Evolutionary conservation across 1,140 invertebrate species (phyloP).

Genomic region (Chrysomallon squamiferum): DNA sequence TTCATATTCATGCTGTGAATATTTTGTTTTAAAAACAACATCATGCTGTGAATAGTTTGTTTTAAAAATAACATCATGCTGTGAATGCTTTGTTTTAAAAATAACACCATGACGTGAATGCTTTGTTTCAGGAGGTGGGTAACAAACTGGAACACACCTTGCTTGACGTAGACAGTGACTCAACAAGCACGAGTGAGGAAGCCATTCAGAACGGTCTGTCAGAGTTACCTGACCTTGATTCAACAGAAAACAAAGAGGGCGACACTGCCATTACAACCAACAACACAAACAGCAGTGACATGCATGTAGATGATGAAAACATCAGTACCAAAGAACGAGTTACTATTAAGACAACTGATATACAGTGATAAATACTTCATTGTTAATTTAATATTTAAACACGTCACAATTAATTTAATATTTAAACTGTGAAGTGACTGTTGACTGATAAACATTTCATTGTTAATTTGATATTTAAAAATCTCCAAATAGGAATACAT

Average conservation of each 20-base stretch:
- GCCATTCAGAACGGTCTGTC: constrained; percentile 2
- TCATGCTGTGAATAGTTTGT: too few relatives aligned
- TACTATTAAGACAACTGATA: neutral
- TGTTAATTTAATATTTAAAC: neutral
- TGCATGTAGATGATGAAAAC: neutral
- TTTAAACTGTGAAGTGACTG: neutral
- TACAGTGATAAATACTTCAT: neutral
- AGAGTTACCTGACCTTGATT: constrained; percentile 6
- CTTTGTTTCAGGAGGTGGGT: neutral
- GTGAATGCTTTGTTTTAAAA: too few relatives aligned
- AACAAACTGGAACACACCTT: neutral
- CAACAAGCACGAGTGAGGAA: constrained; percentile 8
- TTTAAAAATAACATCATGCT: too few relatives aligned
- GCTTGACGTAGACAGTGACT: constrained; percentile 1
- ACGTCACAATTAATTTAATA: neutral
- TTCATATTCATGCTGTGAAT: too few relatives aligned
- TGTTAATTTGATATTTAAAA: too few relatives aligned
- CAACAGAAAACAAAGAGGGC: neutral
- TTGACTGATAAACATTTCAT: neutral
- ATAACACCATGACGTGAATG: neutral
- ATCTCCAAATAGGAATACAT: too few relatives aligned
- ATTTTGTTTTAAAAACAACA: too few relatives aligned
- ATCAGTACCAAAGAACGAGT: neutral
- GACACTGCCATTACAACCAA: neutral
- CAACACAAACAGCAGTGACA: neutral